Percentiles rank a stretch among this genome's conserved stretches.
Evolutionary conservation across 2,113 vertebrate genomes (phyloP).

Genomic region (Grammomys surdaster): DNA sequence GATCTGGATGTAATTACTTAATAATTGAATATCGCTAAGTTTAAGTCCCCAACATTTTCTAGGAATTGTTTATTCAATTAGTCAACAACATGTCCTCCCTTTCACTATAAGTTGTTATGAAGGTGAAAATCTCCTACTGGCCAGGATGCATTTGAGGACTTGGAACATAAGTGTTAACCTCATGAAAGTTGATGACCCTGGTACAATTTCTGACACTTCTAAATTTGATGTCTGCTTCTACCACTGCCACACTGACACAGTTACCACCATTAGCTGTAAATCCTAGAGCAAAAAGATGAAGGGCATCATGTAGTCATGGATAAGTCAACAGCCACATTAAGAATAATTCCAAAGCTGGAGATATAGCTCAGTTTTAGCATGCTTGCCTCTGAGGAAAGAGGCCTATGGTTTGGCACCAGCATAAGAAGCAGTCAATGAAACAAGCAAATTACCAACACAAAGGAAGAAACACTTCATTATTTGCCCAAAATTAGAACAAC

Average conservation of each 20-base stretch:
- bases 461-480: neutral
- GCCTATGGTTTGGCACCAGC: no score
- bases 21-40: neutral
- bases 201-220: neutral
- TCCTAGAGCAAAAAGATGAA: neutral
- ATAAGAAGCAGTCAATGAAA: neutral
- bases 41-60: neutral
- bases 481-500: constrained; percentile 2
- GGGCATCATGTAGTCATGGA: neutral
- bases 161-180: no score
- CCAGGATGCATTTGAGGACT: neutral
- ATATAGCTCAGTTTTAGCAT: neutral
- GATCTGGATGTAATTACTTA: neutral
- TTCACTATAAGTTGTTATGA: neutral
- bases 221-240: neutral
- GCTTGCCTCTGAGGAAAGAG: neutral
- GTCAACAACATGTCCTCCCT: neutral
- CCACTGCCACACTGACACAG: rapidly evolving
- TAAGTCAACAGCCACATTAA: constrained; percentile 20
- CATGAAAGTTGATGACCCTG: neutral
- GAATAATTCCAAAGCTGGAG: neutral
- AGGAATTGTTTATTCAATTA: neutral
- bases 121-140: neutral
- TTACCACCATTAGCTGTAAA: neutral
- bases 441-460: neutral